These are phyloP conservation scores for Cichladusa arquata DNA, from an alignment of 2,113 vertebrate genomes.

Conservation along the genomic window DNA sequence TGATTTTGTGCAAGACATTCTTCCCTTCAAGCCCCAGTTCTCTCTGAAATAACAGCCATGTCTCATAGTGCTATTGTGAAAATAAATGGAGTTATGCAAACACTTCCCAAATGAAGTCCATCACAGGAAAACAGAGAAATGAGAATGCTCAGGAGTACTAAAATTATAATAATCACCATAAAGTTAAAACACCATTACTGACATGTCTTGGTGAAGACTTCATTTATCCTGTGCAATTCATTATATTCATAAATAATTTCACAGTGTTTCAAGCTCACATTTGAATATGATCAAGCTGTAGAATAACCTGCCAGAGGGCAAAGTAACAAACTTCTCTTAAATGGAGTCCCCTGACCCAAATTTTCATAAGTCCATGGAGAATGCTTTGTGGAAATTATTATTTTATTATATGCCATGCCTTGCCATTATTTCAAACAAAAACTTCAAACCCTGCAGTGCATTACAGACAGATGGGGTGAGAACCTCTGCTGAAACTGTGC, in stretches of 20 bases:
- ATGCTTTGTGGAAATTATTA: neutral
- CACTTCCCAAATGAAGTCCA: neutral
- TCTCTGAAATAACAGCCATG: neutral
- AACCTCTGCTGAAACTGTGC: neutral
- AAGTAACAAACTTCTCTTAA: neutral
- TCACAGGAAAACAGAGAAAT: neutral
- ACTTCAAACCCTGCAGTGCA: neutral
- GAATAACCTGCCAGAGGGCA: neutral
- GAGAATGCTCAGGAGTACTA: neutral
- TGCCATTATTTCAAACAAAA: neutral
- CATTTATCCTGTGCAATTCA: neutral
- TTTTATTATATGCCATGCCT: neutral
- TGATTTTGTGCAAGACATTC: neutral
- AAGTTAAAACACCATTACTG: neutral
- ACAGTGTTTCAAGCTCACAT: neutral
- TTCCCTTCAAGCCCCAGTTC: neutral
- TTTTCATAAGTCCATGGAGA: neutral
- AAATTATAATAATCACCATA: neutral
- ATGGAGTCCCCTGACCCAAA: neutral
- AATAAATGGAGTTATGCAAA: neutral
- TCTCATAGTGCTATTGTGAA: neutral
- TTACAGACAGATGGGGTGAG: neutral
- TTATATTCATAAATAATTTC: neutral
- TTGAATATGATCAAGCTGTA: neutral
- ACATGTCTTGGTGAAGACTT: neutral